phyloP scores from a whole-genome alignment of 2,113 vertebrate species.

The Thalassoma bifasciatum region DNA sequence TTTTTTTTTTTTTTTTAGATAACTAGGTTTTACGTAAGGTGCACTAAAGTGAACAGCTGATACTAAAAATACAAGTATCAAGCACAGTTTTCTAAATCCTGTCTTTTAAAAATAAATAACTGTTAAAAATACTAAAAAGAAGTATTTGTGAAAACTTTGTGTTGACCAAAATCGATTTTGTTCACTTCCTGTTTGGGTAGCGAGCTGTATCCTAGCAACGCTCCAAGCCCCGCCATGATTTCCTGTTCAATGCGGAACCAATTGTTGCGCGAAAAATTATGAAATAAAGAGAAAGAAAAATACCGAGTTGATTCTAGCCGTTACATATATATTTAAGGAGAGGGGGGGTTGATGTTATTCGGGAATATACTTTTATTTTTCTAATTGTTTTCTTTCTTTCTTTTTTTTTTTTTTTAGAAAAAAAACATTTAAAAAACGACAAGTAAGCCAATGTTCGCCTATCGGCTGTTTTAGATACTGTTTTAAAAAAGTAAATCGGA shows the following conservation, averaged over 20 bases:
- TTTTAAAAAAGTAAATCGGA: too few species aligned
- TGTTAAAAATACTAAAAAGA: not conserved
- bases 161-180: not conserved
- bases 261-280: too few species aligned
- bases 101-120: not conserved
- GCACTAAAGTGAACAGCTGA: not conserved
- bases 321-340: too few species aligned
- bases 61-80: not conserved
- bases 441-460: too few species aligned
- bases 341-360: too few species aligned
- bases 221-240: not conserved
- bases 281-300: too few species aligned
- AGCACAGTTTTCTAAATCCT: not conserved
- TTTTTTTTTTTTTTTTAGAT: not conserved
- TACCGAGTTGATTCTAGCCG: too few species aligned
- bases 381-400: too few species aligned
- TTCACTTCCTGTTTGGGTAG: conserved; percentile 28
- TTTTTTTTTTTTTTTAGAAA: too few species aligned
- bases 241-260: not conserved
- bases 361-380: too few species aligned
- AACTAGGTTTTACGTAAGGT: not conserved
- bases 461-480: too few species aligned
- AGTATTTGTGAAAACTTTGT: not conserved
- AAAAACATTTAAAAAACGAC: too few species aligned
- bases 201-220: conserved; percentile 62